phyloP scores from a whole-genome alignment of 1,140 invertebrate species.

The Diabrotica undecimpunctata region DNA sequence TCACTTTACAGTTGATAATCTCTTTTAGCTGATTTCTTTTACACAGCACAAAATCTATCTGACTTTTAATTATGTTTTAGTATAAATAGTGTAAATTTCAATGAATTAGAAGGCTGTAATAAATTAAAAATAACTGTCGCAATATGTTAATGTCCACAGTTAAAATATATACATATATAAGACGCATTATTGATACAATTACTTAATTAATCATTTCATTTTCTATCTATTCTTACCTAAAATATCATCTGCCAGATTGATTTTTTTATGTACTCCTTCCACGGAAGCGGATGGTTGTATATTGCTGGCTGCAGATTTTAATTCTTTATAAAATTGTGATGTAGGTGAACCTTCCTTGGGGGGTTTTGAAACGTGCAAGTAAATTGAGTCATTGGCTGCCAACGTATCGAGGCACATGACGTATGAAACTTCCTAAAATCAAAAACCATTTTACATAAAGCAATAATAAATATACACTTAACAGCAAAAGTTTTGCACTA shows the following conservation, averaged over 20 bases:
- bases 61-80: no score
- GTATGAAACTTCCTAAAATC: constrained; percentile 76
- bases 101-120: no score
- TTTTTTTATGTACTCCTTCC: constrained; percentile 91
- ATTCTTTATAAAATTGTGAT: constrained; percentile 66
- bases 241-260: constrained; percentile 90
- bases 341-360: constrained; percentile 82
- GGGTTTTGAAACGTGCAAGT: constrained; percentile 94
- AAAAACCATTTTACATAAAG: constrained; percentile 5
- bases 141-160: no score
- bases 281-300: constrained; percentile 56
- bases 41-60: no score
- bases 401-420: constrained; percentile 90
- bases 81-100: no score
- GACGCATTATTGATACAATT: no score
- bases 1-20: no score
- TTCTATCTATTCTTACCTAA: constrained; percentile 3
- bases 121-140: no score
- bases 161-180: no score
- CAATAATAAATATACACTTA: not conserved
- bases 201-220: no score
- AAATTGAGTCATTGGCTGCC: constrained; percentile 63
- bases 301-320: constrained; percentile 58
- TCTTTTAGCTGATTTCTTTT: no score
- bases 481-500: no score